Percentiles rank a stretch among this genome's conserved stretches.
phyloP scores from a whole-genome alignment of 2,113 vertebrate species.

The Hypanus sabinus region DNA sequence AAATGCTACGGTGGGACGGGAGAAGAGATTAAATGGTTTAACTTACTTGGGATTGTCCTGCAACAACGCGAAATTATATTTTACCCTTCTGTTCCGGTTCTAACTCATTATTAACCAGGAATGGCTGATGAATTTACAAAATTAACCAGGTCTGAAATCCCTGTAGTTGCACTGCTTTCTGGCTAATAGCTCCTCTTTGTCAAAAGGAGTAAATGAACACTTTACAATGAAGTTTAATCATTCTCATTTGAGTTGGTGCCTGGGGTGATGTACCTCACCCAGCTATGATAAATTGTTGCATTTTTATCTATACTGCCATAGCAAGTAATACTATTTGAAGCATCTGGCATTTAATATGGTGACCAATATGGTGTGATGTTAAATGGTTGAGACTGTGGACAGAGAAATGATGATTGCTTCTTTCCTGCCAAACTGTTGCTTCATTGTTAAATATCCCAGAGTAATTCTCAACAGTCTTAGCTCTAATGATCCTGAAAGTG shows the following conservation, averaged over 20 bases:
- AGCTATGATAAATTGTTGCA: neutral
- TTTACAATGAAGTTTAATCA: neutral
- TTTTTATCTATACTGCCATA: neutral
- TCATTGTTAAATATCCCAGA: neutral
- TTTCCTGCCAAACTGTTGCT: neutral
- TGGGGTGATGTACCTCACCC: neutral
- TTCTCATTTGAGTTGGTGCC: neutral
- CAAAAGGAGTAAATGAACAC: neutral
- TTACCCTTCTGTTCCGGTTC: neutral
- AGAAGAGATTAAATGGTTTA: neutral
- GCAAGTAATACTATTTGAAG: neutral
- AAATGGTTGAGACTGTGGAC: neutral
- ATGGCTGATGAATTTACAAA: slow-evolving; percentile 1
- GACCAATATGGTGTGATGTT: neutral
- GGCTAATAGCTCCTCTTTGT: slow-evolving; percentile 14
- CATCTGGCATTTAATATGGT: neutral
- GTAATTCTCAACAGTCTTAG: neutral
- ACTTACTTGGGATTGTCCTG: neutral
- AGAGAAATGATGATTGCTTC: neutral
- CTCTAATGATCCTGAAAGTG: neutral
- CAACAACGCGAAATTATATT: neutral
- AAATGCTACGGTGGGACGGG: neutral
- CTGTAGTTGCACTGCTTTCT: neutral
- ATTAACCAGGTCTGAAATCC: neutral
- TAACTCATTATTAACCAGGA: neutral